Percentiles rank a stretch among this genome's conserved stretches.
phyloP scores from a whole-genome alignment of 2,113 vertebrate species.

The Ciconia stormi region DNA sequence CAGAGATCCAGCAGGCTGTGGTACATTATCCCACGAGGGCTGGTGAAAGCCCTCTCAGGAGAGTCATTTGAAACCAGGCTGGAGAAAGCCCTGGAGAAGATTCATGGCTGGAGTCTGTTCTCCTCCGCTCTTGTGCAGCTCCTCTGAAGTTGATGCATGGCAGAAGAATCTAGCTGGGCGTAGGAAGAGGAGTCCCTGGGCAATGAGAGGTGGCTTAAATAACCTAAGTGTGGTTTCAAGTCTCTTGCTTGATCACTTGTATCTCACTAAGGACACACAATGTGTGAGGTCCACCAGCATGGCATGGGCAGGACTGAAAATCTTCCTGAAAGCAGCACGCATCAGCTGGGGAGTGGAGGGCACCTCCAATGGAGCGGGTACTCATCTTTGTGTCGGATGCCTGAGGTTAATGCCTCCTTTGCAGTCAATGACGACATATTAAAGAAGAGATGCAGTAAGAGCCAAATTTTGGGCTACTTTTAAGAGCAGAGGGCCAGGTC shows the following conservation, averaged over 20 bases:
- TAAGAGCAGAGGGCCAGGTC: not conserved
- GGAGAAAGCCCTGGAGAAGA: not conserved
- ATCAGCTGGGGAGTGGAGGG: not conserved
- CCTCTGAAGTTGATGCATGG: not conserved
- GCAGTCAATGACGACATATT: not conserved
- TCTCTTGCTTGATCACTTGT: not conserved
- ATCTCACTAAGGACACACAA: fast-evolving
- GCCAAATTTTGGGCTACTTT: not conserved
- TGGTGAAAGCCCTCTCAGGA: not conserved
- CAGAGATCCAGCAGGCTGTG: not conserved
- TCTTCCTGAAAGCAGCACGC: not conserved
- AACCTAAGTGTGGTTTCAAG: not conserved
- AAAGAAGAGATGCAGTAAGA: not conserved
- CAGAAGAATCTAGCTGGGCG: not conserved
- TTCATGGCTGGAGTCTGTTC: not conserved
- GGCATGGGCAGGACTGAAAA: not conserved
- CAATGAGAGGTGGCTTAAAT: not conserved
- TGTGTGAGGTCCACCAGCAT: not conserved
- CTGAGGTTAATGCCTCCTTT: not conserved
- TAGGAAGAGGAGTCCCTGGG: not conserved
- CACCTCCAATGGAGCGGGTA: fast-evolving
- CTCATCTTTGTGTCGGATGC: not conserved
- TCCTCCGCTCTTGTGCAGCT: not conserved
- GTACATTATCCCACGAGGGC: fast-evolving
- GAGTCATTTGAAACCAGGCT: not conserved